phyloP scores from a whole-genome alignment of 2,113 vertebrate genomes.

The Meles meles region DNA sequence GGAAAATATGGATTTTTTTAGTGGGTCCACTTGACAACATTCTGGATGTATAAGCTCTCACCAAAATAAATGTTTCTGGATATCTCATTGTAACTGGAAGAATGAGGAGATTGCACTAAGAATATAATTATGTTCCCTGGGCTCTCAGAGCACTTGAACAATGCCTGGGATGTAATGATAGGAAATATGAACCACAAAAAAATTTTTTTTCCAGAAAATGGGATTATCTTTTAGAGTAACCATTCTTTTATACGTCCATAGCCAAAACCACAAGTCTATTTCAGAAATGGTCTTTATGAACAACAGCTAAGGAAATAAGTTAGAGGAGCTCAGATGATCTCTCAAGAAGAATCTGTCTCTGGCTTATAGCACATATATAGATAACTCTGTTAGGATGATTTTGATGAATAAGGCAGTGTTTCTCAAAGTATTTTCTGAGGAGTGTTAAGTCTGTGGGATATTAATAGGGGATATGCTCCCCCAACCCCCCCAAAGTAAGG shows the following conservation, averaged over 20 bases:
- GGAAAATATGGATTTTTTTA: background rate
- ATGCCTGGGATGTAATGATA: background rate
- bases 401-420: background rate
- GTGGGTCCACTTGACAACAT: background rate
- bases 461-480: background rate
- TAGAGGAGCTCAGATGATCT: background rate
- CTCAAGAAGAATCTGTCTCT: background rate
- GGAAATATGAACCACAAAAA: background rate
- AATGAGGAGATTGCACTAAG: slow-evolving; percentile 4
- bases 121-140: background rate
- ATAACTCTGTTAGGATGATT: background rate
- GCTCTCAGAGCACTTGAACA: background rate
- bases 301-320: background rate
- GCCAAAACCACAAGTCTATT: background rate
- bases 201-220: background rate
- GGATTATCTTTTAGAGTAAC: background rate
- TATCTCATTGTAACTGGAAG: background rate
- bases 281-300: slow-evolving; percentile 8
- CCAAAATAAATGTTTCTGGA: background rate
- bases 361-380: background rate
- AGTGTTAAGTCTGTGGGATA: background rate
- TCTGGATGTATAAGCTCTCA: background rate
- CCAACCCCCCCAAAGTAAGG: background rate
- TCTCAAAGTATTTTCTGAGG: slow-evolving; percentile 2
- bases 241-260: background rate